Evolutionary conservation across 2,888 invertebrate species (phyloP).

Genomic region (Cinara cedri): DNA sequence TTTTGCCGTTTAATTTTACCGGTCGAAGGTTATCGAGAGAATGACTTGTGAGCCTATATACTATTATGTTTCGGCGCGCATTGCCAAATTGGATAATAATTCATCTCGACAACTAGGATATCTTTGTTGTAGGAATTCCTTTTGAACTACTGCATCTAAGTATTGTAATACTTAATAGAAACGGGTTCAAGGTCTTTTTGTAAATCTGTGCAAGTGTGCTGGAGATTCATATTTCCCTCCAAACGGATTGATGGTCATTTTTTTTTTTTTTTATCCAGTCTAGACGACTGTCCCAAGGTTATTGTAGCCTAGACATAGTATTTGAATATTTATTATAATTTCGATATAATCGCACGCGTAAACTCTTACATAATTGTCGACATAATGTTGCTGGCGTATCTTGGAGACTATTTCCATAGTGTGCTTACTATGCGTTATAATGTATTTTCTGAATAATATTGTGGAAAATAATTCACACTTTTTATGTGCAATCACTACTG

Average conservation of each 20-base stretch:
- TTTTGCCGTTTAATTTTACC: neutral
- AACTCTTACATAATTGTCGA: no score
- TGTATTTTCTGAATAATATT: no score
- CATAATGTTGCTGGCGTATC: no score
- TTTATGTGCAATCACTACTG: no score
- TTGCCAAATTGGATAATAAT: neutral
- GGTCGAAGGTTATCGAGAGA: slow-evolving; percentile 4
- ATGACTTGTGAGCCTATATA: neutral
- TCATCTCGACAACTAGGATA: neutral
- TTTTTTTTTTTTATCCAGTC: neutral
- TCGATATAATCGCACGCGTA: no score
- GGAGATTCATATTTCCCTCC: slow-evolving; percentile 1
- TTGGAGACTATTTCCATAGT: no score
- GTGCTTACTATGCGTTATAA: no score
- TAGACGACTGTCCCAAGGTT: no score
- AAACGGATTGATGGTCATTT: neutral
- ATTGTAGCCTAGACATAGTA: no score
- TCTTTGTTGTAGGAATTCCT: slow-evolving; percentile 10
- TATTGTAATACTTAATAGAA: neutral
- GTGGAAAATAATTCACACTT: no score
- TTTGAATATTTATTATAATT: no score
- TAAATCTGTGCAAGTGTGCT: neutral
- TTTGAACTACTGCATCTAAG: neutral
- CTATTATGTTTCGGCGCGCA: neutral
- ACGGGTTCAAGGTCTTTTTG: neutral